Conservation (phyloP, 2,113 vertebrate genomes). For the Psittacus erithacus region DNA sequence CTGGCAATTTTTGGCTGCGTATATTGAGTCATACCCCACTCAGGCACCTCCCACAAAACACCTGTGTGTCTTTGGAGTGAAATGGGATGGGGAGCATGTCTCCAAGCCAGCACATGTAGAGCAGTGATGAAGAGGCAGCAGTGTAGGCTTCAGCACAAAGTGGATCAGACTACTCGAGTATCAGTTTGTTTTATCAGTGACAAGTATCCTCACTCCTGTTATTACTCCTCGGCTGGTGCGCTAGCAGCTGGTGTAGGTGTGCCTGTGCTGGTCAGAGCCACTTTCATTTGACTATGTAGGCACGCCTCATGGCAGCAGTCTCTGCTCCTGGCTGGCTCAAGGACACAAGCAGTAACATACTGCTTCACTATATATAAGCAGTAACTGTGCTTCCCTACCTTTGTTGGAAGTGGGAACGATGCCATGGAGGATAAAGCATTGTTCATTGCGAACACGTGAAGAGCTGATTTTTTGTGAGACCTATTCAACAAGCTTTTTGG, state of each 20-base stretch:
- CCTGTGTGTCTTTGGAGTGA: neutral
- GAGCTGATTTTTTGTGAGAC: neutral
- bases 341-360: neutral
- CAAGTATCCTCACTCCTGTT: neutral
- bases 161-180: neutral
- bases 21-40: fast-evolving
- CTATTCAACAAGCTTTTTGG: neutral
- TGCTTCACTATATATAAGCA: neutral
- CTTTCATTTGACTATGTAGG: neutral
- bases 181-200: neutral
- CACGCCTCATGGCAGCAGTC: neutral
- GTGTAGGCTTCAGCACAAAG: neutral
- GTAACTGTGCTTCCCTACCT: neutral
- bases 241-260: neutral
- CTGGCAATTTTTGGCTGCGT: fast-evolving
- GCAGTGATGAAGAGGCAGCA: neutral
- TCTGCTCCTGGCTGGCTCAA: neutral
- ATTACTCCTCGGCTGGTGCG: fast-evolving
- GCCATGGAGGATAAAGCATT: neutral
- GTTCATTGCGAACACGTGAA: neutral
- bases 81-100: neutral
- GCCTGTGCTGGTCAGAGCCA: neutral
- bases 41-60: neutral
- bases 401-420: fast-evolving
- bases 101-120: neutral